Evolutionary conservation across 2,888 invertebrate species (phyloP), one percentile per base, ranked within the genome.

Genomic region (Caenorhabditis sp.): DNA sequence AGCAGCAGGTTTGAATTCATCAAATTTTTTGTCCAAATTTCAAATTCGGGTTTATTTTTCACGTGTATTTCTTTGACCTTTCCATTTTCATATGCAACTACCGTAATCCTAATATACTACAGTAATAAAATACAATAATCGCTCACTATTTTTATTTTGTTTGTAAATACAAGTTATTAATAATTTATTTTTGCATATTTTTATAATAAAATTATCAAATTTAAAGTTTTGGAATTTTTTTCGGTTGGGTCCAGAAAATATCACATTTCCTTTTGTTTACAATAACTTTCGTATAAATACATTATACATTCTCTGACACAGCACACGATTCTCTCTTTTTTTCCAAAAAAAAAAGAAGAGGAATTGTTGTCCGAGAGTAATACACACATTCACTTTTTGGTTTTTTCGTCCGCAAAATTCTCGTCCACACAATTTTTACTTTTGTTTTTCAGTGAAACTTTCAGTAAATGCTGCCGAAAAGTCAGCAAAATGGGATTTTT

Each of bases 401-500:
- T 8, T 5, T 36, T 36, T 36, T 36, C 5, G 36, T 5, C 36
- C 36, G 36, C 10, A 14, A 14, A 43, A 12, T 17, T 17, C 43
- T 43, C 5, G 43, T 10, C 43, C 43, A 43, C 43, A 3, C 17
- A 17, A 17, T 43, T 43, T 3, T 43, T 43, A 2, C 5, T 43
- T 43, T 43, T 17, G 5, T 58, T 58, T 26, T 31, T 26, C 58
- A 14, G 8, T 27, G 53, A 54, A 20, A 63, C 7, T 21, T 63
- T 36, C 23, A 59, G 8, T 74, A 57, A 25, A 17, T 17, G 17
- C 12, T 43, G 17, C 43, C 3, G 7, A 43, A 43, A 43, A 43
- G 17, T 43, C 57, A 58, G 5, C 50, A 70, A 68, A 76, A 76
- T 69, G 77, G 76, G 20, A 80, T 80, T 12, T 78, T 80, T 54